phyloP scores from a whole-genome alignment of 2,888 invertebrate genomes.

The Thecophora atra region DNA sequence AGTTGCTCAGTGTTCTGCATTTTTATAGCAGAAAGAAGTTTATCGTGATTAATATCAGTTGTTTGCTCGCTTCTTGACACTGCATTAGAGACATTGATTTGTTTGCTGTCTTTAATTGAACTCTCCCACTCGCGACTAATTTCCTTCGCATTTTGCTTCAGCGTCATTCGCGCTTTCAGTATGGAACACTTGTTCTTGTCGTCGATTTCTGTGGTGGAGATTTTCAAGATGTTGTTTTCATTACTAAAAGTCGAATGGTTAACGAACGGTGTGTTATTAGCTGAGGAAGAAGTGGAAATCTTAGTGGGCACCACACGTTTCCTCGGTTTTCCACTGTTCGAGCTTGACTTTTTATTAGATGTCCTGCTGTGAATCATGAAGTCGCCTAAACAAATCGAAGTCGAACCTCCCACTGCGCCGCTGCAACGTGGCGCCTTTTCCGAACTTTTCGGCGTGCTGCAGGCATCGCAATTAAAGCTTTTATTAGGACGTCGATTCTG shows the following conservation, averaged over 20 bases:
- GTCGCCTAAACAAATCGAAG: conserved; percentile 60
- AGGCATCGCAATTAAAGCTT: conserved; percentile 37
- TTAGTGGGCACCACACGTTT: conserved; percentile 63
- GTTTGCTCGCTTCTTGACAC: not conserved
- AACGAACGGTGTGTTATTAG: conserved; percentile 40
- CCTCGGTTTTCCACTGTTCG: conserved; percentile 48
- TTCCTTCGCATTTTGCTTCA: conserved; percentile 54
- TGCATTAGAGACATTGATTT: conserved; percentile 21
- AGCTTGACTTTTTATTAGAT: conserved; percentile 1
- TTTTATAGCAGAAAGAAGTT: conserved; percentile 43
- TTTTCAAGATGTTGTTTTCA: conserved; percentile 62
- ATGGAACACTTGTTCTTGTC: conserved; percentile 55
- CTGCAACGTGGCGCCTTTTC: conserved; percentile 42
- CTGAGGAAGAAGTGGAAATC: conserved; percentile 51
- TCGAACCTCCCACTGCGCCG: conserved; percentile 34
- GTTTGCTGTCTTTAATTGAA: conserved; percentile 42
- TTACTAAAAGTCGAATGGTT: conserved; percentile 53
- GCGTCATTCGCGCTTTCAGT: conserved; percentile 56
- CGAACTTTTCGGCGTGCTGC: conserved; percentile 40
- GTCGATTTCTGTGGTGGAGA: conserved; percentile 57
- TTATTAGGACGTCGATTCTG: conserved; percentile 40
- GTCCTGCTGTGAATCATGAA: conserved; percentile 55
- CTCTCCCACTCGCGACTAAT: conserved; percentile 56
- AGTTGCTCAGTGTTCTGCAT: conserved; percentile 51
- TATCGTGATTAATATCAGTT: not conserved